Percentiles rank a stretch among this genome's conserved stretches.
Conservation (phyloP, 2,797 vertebrate species). For the Cossypha dichroa region DNA sequence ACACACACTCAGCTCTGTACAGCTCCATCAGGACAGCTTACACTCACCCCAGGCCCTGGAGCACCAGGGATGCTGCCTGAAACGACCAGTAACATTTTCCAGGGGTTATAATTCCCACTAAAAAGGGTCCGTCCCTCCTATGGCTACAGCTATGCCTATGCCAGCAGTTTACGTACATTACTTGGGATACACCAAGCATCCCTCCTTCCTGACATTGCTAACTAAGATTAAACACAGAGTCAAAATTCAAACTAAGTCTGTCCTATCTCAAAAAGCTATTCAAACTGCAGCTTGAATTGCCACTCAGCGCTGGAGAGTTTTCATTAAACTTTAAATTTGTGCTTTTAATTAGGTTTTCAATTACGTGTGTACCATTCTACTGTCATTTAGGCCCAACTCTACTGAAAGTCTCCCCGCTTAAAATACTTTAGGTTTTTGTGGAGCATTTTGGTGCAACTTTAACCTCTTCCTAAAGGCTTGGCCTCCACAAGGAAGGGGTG, state of each 20-base stretch:
- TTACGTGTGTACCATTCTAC: not conserved
- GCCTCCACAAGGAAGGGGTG: not conserved
- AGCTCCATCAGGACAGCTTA: not conserved
- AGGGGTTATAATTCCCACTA: not conserved
- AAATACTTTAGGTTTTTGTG: not conserved
- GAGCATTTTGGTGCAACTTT: not conserved
- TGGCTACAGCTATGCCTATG: not conserved
- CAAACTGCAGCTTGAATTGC: not conserved
- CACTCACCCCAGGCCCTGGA: fast-evolving
- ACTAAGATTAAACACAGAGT: fast-evolving
- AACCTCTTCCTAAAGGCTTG: not conserved
- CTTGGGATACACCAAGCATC: not conserved
- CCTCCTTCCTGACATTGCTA: not conserved
- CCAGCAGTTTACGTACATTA: fast-evolving
- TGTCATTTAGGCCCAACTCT: not conserved
- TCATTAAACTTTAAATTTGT: not conserved
- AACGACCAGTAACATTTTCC: not conserved
- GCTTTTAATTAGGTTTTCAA: not conserved
- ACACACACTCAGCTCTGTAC: not conserved
- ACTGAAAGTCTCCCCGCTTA: not conserved
- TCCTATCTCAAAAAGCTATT: not conserved
- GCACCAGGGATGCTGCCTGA: not conserved
- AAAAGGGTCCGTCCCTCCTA: not conserved
- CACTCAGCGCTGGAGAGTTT: not conserved
- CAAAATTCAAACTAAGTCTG: not conserved